Percentiles rank a stretch among this genome's conserved stretches.
phyloP scores from a whole-genome alignment of 2,113 vertebrate species.

The Dipodomys merriami region DNA sequence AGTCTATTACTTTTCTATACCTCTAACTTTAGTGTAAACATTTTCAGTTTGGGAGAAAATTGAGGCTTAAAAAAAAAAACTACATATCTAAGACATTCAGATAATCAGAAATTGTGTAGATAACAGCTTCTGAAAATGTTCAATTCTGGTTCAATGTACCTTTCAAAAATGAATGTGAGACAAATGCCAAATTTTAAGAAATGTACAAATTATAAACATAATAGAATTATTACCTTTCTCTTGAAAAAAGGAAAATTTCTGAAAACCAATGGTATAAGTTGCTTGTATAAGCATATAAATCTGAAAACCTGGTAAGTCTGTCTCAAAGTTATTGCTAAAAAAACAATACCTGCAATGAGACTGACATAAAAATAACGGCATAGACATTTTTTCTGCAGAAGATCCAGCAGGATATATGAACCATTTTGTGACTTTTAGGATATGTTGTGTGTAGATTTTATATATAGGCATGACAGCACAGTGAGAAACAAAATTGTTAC shows the following conservation, averaged over 20 bases:
- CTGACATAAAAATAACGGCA: constrained; percentile 29
- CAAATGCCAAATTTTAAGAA: constrained; percentile 24
- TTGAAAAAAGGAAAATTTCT: constrained; percentile 40
- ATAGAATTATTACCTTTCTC: constrained; percentile 25
- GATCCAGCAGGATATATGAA: neutral
- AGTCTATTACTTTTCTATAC: neutral
- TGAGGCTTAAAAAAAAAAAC: neutral
- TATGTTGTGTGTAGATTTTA: neutral
- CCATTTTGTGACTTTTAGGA: neutral
- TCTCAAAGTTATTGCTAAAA: constrained; percentile 36
- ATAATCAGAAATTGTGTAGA: neutral
- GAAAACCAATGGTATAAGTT: constrained; percentile 2
- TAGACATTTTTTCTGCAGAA: constrained; percentile 17
- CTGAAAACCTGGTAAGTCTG: constrained; percentile 41
- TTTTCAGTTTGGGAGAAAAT: neutral
- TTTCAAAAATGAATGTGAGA: constrained; percentile 39
- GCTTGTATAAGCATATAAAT: constrained; percentile 2
- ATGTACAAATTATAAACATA: neutral
- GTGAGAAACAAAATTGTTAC: neutral
- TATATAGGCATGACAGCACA: neutral
- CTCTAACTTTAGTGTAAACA: neutral
- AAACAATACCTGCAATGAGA: neutral
- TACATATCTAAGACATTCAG: neutral
- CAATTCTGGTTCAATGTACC: constrained; percentile 8
- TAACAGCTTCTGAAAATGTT: constrained; percentile 4